phyloP scores from a whole-genome alignment of 1,140 invertebrate genomes.

The Diprion similis region DNA sequence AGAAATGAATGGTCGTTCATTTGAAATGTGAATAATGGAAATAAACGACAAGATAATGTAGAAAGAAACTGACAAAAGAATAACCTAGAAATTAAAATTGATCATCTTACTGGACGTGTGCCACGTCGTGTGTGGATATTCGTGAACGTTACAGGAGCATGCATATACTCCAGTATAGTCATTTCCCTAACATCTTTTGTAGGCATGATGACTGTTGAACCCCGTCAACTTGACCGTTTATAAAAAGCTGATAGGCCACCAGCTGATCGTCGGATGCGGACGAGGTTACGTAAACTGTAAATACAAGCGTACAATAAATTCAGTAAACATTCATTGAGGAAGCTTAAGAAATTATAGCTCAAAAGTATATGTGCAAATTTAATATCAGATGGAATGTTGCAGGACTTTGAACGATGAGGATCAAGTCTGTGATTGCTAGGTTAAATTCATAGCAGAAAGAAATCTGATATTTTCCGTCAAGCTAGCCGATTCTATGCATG shows the following conservation, averaged over 20 bases:
- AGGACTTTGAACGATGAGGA: too few species aligned
- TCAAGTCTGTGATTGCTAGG: too few species aligned
- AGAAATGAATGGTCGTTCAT: not conserved
- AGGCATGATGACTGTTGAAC: too few species aligned
- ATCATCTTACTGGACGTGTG: not conserved
- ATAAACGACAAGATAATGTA: not conserved
- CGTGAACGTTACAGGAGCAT: not conserved
- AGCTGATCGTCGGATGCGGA: not conserved
- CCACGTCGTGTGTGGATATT: not conserved
- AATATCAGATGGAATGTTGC: too few species aligned
- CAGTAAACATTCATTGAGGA: too few species aligned
- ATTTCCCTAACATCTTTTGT: not conserved
- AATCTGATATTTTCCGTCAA: too few species aligned
- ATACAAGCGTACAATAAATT: not conserved
- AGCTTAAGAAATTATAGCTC: too few species aligned
- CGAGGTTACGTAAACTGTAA: slow-evolving; percentile 1
- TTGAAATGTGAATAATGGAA: not conserved
- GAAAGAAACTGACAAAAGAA: not conserved
- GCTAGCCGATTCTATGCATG: too few species aligned
- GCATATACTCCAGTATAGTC: not conserved
- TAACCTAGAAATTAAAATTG: not conserved
- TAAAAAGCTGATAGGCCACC: not conserved
- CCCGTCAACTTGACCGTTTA: too few species aligned
- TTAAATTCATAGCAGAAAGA: too few species aligned
- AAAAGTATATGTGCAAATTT: too few species aligned